A percentile compares a stretch with the other conserved stretches of the same genome.
Conservation (phyloP, 2,888 invertebrate genomes). For the Chalcosyrphus nemorum region DNA sequence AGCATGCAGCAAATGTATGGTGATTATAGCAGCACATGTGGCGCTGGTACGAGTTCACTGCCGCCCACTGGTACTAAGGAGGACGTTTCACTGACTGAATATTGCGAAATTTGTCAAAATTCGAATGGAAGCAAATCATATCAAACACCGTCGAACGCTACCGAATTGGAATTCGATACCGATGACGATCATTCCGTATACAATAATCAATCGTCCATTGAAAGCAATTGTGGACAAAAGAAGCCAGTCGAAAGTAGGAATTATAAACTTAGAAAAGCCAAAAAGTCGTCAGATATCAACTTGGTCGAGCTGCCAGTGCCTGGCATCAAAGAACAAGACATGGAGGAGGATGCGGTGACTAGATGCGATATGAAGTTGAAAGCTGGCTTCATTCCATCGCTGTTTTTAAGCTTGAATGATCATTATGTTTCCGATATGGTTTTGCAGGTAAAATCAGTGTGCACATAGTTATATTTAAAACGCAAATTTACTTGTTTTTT, state of each 20-base stretch:
- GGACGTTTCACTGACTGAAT: slow-evolving; percentile 78
- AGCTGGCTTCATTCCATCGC: slow-evolving; percentile 84
- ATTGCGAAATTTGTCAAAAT: slow-evolving; percentile 83
- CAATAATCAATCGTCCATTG: slow-evolving; percentile 54
- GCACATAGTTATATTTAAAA: too few species aligned
- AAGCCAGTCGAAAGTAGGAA: slow-evolving; percentile 31
- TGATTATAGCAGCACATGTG: neutral
- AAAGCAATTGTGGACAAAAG: slow-evolving; percentile 21
- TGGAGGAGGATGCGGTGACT: slow-evolving; percentile 77
- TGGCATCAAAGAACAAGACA: slow-evolving; percentile 77
- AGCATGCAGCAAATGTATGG: slow-evolving; percentile 50
- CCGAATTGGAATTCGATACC: slow-evolving; percentile 86
- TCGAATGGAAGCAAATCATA: slow-evolving; percentile 84
- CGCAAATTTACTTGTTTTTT: too few species aligned
- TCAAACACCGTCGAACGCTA: slow-evolving; percentile 91
- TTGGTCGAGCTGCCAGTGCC: slow-evolving; percentile 82
- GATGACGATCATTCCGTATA: slow-evolving; percentile 78
- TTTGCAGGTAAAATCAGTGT: slow-evolving; percentile 85
- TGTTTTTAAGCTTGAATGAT: slow-evolving; percentile 86
- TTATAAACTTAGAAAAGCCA: slow-evolving; percentile 35
- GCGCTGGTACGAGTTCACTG: slow-evolving; percentile 55
- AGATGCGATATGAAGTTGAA: slow-evolving; percentile 77
- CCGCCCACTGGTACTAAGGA: slow-evolving; percentile 61
- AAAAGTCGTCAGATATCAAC: slow-evolving; percentile 74
- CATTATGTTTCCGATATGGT: slow-evolving; percentile 89